Evolutionary conservation across 1,140 invertebrate genomes (phyloP).

Genomic region (Arctopsyche grandis): DNA sequence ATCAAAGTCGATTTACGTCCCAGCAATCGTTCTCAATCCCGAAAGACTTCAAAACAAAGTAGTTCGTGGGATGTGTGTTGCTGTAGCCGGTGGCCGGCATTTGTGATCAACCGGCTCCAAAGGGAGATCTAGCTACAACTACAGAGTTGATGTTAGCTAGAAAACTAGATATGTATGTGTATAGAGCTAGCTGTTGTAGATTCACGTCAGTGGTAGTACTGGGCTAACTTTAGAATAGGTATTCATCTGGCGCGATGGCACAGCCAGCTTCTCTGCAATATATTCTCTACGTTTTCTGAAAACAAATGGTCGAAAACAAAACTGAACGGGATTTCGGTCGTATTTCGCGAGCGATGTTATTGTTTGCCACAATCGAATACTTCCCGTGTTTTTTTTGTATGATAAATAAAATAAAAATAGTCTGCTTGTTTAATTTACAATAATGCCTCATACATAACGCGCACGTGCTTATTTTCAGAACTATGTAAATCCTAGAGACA

Average conservation of each 20-base stretch:
- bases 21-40: background rate
- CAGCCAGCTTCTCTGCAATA: constrained; percentile 46
- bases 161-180: background rate
- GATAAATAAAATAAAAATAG: background rate
- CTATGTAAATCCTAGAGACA: no score
- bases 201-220: background rate
- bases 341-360: constrained; percentile 45
- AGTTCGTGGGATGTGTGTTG: constrained; percentile 16
- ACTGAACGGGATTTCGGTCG: constrained; percentile 38
- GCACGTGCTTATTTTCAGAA: no score
- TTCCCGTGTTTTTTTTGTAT: constrained; percentile 29
- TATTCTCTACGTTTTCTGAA: constrained; percentile 53
- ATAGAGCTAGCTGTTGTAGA: background rate
- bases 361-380: constrained; percentile 44
- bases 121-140: no score
- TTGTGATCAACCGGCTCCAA: constrained; percentile 14
- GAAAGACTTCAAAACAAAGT: constrained; percentile 40
- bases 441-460: no score
- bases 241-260: constrained; percentile 46
- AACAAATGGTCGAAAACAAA: constrained; percentile 53
- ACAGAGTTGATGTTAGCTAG: background rate
- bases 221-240: constrained; percentile 50
- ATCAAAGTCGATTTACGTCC: constrained; percentile 10
- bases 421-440: no score
- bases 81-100: constrained; percentile 13